Evolutionary conservation across 2,797 vertebrate genomes (phyloP).

Genomic region (Tokudaia tokunoshimensis): DNA sequence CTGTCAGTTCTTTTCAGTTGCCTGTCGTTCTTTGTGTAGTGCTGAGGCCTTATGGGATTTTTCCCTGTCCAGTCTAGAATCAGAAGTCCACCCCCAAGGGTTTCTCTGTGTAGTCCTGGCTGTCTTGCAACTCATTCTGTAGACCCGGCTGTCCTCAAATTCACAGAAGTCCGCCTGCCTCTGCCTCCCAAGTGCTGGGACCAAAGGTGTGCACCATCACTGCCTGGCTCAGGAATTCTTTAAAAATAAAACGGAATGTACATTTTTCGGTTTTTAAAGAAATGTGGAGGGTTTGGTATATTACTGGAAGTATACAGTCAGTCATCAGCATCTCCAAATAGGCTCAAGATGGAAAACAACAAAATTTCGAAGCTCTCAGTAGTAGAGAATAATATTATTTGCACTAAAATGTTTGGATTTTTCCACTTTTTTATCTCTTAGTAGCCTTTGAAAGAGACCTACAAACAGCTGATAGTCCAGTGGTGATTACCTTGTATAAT

Average conservation of each 20-base stretch:
- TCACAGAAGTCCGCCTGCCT: not conserved
- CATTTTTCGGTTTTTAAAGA: not conserved
- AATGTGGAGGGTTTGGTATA: not conserved
- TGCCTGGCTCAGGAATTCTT: not conserved
- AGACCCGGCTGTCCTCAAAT: not conserved
- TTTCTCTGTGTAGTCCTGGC: not conserved
- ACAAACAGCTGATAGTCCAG: not conserved
- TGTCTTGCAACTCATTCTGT: not conserved
- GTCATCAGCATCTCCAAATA: constrained; percentile 8
- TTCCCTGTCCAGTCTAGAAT: not conserved
- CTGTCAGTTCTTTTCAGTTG: not conserved
- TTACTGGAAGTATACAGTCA: not conserved
- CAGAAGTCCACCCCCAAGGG: not conserved
- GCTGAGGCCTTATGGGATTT: not conserved
- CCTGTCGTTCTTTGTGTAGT: not conserved
- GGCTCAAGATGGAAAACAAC: constrained; percentile 17
- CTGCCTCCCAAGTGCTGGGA: not conserved
- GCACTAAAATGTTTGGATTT: constrained; percentile 23
- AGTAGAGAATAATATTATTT: not conserved
- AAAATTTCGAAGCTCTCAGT: constrained; percentile 33
- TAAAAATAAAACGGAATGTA: not conserved
- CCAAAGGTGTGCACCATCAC: not conserved
- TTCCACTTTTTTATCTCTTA: constrained; percentile 40
- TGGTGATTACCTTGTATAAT: constrained; percentile 1
- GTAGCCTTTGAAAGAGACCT: constrained; percentile 11